Evolutionary conservation across 2,888 invertebrate species (phyloP).

Genomic region (Dexiosoma caninum): DNA sequence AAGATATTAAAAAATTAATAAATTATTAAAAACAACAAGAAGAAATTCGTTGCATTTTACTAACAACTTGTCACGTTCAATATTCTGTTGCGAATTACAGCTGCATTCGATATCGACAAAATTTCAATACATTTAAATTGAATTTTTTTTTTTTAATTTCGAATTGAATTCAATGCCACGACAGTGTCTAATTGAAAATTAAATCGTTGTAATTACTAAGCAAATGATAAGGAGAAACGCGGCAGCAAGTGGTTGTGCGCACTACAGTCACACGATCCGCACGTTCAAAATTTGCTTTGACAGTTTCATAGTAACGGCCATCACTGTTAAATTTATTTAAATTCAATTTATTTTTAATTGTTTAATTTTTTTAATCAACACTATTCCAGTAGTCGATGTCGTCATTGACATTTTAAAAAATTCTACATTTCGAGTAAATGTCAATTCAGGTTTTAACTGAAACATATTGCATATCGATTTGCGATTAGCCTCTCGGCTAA

Average conservation of each 20-base stretch:
- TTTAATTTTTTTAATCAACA: background rate
- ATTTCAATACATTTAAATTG: too few relatives aligned
- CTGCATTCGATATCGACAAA: too few relatives aligned
- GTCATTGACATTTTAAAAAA: too few relatives aligned
- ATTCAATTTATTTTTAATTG: background rate
- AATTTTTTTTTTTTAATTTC: too few relatives aligned
- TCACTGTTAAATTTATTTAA: conserved; percentile 83
- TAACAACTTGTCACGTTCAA: conserved; percentile 36
- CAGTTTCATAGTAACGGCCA: conserved; percentile 99
- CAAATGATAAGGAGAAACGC: conserved; percentile 95
- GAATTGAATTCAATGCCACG: background rate
- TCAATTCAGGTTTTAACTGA: too few relatives aligned
- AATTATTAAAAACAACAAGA: conserved; percentile 49
- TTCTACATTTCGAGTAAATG: too few relatives aligned
- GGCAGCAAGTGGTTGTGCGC: conserved; percentile 96
- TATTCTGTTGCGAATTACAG: too few relatives aligned
- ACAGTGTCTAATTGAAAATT: conserved; percentile 89
- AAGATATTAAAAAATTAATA: conserved; percentile 45
- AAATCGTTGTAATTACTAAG: conserved; percentile 95
- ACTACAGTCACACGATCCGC: conserved; percentile 98
- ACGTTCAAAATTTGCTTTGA: conserved; percentile 99
- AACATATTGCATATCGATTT: too few relatives aligned
- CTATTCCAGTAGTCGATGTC: too few relatives aligned
- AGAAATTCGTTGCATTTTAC: conserved; percentile 66
- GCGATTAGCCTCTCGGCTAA: too few relatives aligned